Percentiles rank a stretch among this genome's conserved stretches.
These are phyloP conservation scores for Cataglyphis rosenhaueri DNA, from an alignment of 2,888 invertebrate species.

Conservation along the genomic window DNA sequence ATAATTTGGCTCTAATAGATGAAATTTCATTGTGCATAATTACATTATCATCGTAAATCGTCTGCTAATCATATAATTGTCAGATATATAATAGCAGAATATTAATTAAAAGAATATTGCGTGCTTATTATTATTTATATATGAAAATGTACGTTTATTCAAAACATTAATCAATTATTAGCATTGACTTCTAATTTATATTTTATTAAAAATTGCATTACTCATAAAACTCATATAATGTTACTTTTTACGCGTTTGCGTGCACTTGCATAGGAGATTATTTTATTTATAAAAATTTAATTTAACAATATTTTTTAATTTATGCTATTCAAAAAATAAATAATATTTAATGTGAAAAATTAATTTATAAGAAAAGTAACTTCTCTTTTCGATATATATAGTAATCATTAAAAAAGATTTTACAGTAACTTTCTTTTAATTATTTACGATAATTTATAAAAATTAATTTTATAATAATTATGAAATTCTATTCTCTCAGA, in stretches of 20 bases:
- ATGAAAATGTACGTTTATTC: conserved; percentile 16
- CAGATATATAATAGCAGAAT: conserved; percentile 13
- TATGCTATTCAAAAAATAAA: neutral
- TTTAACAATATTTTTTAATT: neutral
- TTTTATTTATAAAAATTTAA: neutral
- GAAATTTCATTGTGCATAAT: conserved; percentile 32
- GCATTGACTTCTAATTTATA: neutral
- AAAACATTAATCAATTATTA: conserved; percentile 7
- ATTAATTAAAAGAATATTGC: conserved; percentile 26
- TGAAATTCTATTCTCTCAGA: neutral
- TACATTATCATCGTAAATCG: conserved; percentile 17
- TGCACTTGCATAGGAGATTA: neutral
- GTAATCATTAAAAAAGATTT: neutral
- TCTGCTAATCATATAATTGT: conserved; percentile 8
- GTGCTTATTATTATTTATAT: conserved; percentile 13
- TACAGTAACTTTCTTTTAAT: neutral
- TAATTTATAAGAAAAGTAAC: neutral
- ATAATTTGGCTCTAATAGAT: conserved; percentile 3
- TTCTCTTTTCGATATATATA: neutral
- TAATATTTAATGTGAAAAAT: neutral
- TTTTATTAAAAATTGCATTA: neutral
- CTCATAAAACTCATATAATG: neutral
- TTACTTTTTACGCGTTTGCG: neutral
- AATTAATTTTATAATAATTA: conserved; percentile 10
- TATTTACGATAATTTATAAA: neutral